Conservation (phyloP, 2,888 invertebrate genomes). For the Tethea ocularis region DNA sequence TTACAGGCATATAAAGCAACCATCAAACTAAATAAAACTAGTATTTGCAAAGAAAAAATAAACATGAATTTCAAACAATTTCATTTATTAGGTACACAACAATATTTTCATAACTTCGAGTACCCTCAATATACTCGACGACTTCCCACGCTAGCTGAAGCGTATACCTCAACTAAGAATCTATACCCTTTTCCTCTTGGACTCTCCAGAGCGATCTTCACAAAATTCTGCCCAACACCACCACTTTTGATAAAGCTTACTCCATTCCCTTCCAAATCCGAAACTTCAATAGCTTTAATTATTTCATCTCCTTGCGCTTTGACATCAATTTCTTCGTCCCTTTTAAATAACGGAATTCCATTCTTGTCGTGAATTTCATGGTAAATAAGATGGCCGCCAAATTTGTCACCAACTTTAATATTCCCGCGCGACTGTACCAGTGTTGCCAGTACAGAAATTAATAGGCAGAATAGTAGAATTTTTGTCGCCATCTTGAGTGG, state of each 20-base stretch:
- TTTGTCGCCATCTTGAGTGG: background rate
- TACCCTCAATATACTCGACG: background rate
- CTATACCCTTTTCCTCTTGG: conserved; percentile 38
- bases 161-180: conserved; percentile 43
- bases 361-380: conserved; percentile 34
- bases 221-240: conserved; percentile 35
- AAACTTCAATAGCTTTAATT: conserved; percentile 33
- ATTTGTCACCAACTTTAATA: conserved; percentile 17
- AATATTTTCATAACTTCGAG: too few species aligned
- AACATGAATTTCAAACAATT: too few species aligned
- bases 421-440: conserved; percentile 22
- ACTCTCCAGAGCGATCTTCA: conserved; percentile 38
- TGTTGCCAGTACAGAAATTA: conserved; percentile 30
- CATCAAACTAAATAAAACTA: too few species aligned
- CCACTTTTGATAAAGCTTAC: conserved; percentile 37
- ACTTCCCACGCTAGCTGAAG: conserved; percentile 17
- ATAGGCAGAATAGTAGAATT: background rate
- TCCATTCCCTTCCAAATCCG: conserved; percentile 38
- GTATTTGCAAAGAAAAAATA: too few species aligned
- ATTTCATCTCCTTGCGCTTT: conserved; percentile 21
- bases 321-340: conserved; percentile 31
- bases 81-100: too few species aligned
- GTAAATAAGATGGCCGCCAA: conserved; percentile 31
- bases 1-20: too few species aligned
- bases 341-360: conserved; percentile 24